A percentile compares a stretch with the other conserved stretches of the same genome.
Conservation (phyloP, 2,888 invertebrate species). For the Synergus japonicus region DNA sequence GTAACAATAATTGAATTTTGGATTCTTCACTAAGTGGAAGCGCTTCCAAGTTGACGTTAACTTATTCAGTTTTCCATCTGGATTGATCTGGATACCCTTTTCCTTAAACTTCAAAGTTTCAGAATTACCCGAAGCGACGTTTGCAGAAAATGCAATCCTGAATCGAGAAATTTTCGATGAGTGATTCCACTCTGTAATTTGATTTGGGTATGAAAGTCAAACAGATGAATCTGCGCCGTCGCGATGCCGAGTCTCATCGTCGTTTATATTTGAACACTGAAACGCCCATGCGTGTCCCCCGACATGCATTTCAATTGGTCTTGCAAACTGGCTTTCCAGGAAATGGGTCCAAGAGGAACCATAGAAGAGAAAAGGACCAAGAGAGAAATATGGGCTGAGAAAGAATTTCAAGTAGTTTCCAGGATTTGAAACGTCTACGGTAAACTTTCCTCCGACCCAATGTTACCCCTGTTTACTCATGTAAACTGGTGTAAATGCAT, state of each 20-base stretch:
- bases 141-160: neutral
- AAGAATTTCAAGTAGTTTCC: constrained; percentile 1
- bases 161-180: neutral
- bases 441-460: constrained; percentile 2
- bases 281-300: neutral
- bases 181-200: neutral
- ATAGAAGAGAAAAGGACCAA: neutral
- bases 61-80: neutral
- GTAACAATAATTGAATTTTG: too few relatives aligned
- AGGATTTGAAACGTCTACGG: neutral
- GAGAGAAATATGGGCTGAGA: neutral
- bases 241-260: constrained; percentile 7
- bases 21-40: too few relatives aligned
- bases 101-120: neutral
- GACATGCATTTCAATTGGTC: constrained; percentile 25
- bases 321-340: constrained; percentile 19
- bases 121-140: neutral
- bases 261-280: constrained; percentile 14
- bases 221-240: constrained; percentile 7
- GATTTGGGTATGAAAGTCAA: constrained; percentile 23
- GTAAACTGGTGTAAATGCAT: constrained; percentile 29
- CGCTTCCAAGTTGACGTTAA: neutral
- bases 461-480: constrained; percentile 21
- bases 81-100: neutral
- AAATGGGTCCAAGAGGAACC: constrained; percentile 21